phyloP scores from a whole-genome alignment of 2,113 vertebrate genomes.

The Gymnocephalus cernua region DNA sequence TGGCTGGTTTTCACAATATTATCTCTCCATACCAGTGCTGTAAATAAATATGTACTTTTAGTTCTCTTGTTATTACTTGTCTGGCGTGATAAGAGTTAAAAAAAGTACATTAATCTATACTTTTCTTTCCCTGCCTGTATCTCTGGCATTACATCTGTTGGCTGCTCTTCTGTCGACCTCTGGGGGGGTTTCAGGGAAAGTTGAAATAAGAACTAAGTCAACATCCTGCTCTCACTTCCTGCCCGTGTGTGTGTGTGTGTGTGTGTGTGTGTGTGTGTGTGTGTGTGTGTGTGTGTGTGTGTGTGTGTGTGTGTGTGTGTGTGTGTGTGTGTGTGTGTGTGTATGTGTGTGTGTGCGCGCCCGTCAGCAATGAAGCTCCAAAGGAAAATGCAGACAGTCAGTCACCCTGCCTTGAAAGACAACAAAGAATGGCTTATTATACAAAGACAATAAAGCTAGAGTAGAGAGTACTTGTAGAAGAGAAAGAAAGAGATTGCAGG shows the following conservation, averaged over 20 bases:
- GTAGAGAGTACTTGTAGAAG: neutral
- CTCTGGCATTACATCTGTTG: constrained; percentile 53
- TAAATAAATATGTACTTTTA: constrained; percentile 27
- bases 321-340: constrained; percentile 21
- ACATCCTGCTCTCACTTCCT: constrained; percentile 79
- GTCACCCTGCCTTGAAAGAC: constrained; percentile 33
- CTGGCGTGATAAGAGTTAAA: constrained; percentile 19
- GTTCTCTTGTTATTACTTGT: constrained; percentile 22
- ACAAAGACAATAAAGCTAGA: constrained; percentile 37
- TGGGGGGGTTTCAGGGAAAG: constrained; percentile 52
- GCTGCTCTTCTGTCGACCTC: constrained; percentile 49
- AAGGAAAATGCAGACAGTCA: constrained; percentile 34
- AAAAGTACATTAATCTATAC: constrained; percentile 44
- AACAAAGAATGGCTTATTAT: constrained; percentile 41
- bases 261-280: constrained; percentile 5
- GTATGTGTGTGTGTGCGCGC: too few species aligned
- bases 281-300: constrained; percentile 22
- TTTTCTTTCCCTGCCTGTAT: constrained; percentile 31
- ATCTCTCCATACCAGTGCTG: neutral
- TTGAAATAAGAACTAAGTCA: constrained; percentile 78
- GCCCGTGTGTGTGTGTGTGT: constrained; percentile 25
- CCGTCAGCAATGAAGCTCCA: constrained; percentile 18
- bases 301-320: constrained; percentile 20
- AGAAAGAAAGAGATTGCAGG: neutral
- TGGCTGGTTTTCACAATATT: neutral